Evolutionary conservation across 2,888 invertebrate species (phyloP), one percentile per base, ranked within the genome.

Genomic region (Hyposoter dolosus): DNA sequence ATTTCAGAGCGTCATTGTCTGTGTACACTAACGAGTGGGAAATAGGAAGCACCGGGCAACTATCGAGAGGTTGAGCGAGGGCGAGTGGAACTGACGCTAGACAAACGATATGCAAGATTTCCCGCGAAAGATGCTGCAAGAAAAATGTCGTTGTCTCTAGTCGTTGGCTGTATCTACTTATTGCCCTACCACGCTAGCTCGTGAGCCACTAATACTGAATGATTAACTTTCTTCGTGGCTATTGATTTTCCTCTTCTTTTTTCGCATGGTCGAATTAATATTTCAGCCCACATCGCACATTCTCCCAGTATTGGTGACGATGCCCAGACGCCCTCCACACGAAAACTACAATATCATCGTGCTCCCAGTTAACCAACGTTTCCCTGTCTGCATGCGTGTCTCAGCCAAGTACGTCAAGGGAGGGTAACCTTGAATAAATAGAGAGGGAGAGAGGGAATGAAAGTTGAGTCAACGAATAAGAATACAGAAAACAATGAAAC

Each of bases 21-120:
- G 32, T 45, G 45, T 43, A 19, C 45, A 43, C 45, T 45, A 35
- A 65, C 5, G 17, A 35, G 53, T 17, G 28, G 28, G 47, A 50
- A 35, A 17, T 53, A 65, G 23, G 66, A 65, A 74, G 50, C 23
- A 65, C 40, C 3, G 19, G 3, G 56, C 23, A 43, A 50, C 50
- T 69, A 47, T 68, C 69, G 75, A 71, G 60, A 78, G 72, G 76
- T 77, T 79, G 81, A 56, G 53, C 63, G 53, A 79, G 86, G 90
- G 88, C 89, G 90, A 90, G 91, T 90, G 86, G 74, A 65, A 90
- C 88, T 88, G 88, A 78, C 82, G 88, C 90, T 89, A 91, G 90
- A 91, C 91, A 92, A 93, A 91, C 91, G 92, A 91, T 92, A 92
- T 92, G 40, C 7, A 92, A 91, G 91, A 92, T 91, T 91, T 90